Evolutionary conservation across 2,113 vertebrate species (phyloP), one percentile per base, ranked within the genome.

Genomic region (Circaetus cinerascens): DNA sequence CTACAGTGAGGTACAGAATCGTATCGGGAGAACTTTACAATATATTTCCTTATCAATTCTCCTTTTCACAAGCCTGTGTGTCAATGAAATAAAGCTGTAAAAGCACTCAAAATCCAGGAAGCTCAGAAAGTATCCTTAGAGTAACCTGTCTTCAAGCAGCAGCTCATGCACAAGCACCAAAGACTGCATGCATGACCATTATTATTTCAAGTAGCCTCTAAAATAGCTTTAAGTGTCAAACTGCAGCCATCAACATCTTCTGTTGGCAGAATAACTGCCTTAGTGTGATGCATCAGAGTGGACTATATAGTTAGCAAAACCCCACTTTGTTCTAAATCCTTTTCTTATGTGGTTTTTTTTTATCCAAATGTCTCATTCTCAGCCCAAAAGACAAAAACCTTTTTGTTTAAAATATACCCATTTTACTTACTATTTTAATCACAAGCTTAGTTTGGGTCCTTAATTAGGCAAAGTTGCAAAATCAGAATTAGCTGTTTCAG

Each of bases 1-100:
- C 66, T 74, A 50, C 64, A 85, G 20, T 12, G 40, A 75, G 60
- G 64, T 72, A 72, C 20, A 69, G 36, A 74, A 71, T 63, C 6
- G 2, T 29, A 74, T 1, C 1, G 9, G 55, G 32, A 91, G 76
- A 92, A 67, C 56, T 78, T 96, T 53, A 84, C 50, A 83, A 51
- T 8, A n/a, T 25, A 74, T 91, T 95, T 93, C 89, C 73, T 89
- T 78, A 86, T 74, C 84, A 89, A 86, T 86, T 94, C 78, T 84
- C 38, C 80, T 81, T 87, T 68, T 62, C 56, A 68, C n/a, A 64
- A 75, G 48, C 43, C 16, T 34, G 41, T 62, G 56, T 67, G 60
- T 51, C 45, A 72, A 32, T 80, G 62, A 78, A 89, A 87, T 46
- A 67, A 93, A 95, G 50, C 40, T 87, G 60, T 84, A 87, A 80